Evolutionary conservation across 2,797 vertebrate genomes (phyloP).

Genomic region (Bufotes viridis): DNA sequence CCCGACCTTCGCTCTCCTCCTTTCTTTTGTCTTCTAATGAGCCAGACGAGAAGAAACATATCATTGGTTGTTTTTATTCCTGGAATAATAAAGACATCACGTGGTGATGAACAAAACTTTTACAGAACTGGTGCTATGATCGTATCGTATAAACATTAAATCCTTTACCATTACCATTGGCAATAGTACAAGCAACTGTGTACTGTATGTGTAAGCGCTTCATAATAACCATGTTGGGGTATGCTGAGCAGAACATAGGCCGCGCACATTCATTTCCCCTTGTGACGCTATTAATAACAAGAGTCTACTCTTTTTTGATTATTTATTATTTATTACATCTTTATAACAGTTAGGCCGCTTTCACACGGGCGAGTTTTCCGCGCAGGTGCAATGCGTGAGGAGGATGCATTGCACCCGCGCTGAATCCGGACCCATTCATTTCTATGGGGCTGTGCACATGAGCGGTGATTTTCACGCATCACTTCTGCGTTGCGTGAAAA

Average conservation of each 20-base stretch:
- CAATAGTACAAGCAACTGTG: slow-evolving; percentile 23
- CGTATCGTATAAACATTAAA: slow-evolving; percentile 54
- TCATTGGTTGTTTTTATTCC: slow-evolving; percentile 53
- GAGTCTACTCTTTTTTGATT: no score
- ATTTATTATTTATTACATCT: no score
- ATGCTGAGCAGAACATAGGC: neutral
- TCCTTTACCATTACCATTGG: slow-evolving; percentile 41
- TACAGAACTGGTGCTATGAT: slow-evolving; percentile 59
- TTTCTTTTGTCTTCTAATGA: slow-evolving; percentile 43
- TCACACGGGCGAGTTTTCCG: no score
- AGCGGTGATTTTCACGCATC: no score
- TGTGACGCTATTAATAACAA: no score
- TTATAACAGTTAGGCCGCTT: no score
- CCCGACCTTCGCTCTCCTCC: neutral
- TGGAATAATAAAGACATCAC: slow-evolving; percentile 60
- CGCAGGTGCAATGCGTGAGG: no score
- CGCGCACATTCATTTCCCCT: neutral
- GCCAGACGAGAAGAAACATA: slow-evolving; percentile 55
- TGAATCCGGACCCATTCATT: no score
- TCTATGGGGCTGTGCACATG: no score
- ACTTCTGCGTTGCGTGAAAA: no score
- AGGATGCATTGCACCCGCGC: no score
- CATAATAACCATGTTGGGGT: neutral
- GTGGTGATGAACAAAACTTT: slow-evolving; percentile 56
- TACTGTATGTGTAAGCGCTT: neutral